Base-by-base conservation (phyloP, 2,113 vertebrate genomes). In the Thunnus thynnus region DNA sequence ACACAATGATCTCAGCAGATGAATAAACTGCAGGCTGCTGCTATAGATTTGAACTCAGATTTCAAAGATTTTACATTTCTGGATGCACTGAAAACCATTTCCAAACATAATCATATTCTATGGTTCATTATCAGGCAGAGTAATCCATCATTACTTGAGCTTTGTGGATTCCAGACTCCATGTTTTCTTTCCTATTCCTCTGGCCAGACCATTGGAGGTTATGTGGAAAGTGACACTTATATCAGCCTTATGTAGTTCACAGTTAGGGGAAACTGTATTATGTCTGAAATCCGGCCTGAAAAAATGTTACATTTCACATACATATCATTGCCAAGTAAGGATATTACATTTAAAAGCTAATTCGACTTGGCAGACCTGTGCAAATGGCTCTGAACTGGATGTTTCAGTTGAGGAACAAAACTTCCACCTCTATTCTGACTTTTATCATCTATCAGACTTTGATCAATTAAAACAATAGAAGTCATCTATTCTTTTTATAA, bases 161-260 rank as follows among this genome's bases (percentile, higher is more conserved):
- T 72, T 18, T 72, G 48, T 56, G 71, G 64, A 75, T 72, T 90
- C 81, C 75, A 86, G 75, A 70, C 55, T 66, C 60, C 6, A 30
- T 72, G 64, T 90, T 84, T 90, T 89, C 67, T 72, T 89, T 91
- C 86, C 84, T 86, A 50, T 75, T 86, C 72, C 44, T 80, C 54
- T 7, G 13, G 77, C 86, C 76, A 84, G 78, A 80, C 60, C 62
- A 71, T 82, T 87, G 88, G 79, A 87, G 85, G 72, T 76, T 84
- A 56, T 84, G 71, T 85, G 84, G 78, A 91, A 91, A 92, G 86
- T 89, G 89, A 91, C 88, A 82, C 88, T 93, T 91, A 86, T 82
- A 83, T 91, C 88, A 89, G 83, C 75, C 47, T 77, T 72, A 64
- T 77, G 75, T 77, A 74, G 58, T 88, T 93, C 78, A 76, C 68